A percentile compares a stretch with the other conserved stretches of the same genome.
Evolutionary conservation across 53 echinoderm and acorn worm genomes (phyloP).

Genomic region (Astropecten irregularis): DNA sequence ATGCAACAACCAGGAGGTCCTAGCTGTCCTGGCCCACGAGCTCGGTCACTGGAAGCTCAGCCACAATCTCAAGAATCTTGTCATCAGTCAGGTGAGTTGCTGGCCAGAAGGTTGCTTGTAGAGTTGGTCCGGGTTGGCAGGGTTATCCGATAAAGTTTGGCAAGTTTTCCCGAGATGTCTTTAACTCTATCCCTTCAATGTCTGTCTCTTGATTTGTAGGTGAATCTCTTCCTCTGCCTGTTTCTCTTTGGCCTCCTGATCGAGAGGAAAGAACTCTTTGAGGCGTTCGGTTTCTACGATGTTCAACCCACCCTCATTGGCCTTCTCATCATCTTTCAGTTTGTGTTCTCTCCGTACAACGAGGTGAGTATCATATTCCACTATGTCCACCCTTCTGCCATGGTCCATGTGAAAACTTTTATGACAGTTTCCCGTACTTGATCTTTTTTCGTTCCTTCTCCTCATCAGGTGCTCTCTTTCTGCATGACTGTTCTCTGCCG

Average conservation of each 20-base stretch:
- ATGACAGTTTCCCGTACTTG: too few relatives aligned
- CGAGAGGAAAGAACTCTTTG: slow-evolving; percentile 83
- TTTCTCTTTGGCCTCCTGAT: slow-evolving; percentile 93
- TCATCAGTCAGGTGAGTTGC: slow-evolving; percentile 86
- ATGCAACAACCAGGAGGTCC: slow-evolving; percentile 88
- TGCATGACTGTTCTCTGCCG: slow-evolving; percentile 93
- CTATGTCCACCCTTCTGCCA: neutral
- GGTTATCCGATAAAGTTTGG: too few relatives aligned
- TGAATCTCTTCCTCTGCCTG: slow-evolving; percentile 94
- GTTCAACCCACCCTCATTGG: slow-evolving; percentile 86
- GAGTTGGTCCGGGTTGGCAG: neutral
- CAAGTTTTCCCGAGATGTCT: too few relatives aligned
- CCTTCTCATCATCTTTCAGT: slow-evolving; percentile 96
- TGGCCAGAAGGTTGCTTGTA: neutral
- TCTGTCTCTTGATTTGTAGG: slow-evolving; percentile 62
- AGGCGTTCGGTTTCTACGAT: slow-evolving; percentile 96
- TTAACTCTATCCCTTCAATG: too few relatives aligned
- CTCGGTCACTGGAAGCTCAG: slow-evolving; percentile 98
- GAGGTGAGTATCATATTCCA: slow-evolving; percentile 83
- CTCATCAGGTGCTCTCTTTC: slow-evolving; percentile 85
- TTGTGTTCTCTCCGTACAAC: slow-evolving; percentile 97
- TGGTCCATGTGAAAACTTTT: too few relatives aligned
- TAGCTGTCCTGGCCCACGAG: slow-evolving; percentile 96
- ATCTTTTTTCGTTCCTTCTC: too few relatives aligned
- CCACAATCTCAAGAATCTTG: slow-evolving; percentile 92